These are phyloP conservation scores for Ceryle rudis DNA, from an alignment of 2,797 vertebrate species.

Conservation along the genomic window DNA sequence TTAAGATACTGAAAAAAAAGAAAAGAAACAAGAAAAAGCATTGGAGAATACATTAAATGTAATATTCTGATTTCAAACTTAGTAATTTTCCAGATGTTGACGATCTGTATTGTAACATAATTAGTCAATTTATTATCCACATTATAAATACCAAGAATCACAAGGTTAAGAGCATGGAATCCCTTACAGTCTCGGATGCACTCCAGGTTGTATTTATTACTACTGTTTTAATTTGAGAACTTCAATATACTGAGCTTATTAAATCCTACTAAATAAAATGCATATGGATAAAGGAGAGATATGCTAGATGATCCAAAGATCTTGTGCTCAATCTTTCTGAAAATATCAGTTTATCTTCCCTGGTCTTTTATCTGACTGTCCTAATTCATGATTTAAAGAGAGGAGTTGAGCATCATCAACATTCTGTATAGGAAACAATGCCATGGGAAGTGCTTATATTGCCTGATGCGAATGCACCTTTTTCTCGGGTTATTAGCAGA, in stretches of 20 bases:
- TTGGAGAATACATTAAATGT: neutral
- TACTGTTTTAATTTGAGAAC: neutral
- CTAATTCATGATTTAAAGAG: neutral
- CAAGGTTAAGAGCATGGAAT: neutral
- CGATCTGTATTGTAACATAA: neutral
- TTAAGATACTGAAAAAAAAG: neutral
- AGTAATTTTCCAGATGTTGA: neutral
- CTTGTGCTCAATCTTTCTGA: neutral
- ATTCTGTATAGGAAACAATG: neutral
- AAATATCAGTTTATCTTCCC: neutral
- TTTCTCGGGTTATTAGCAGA: neutral
- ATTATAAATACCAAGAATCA: neutral
- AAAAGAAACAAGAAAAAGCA: neutral
- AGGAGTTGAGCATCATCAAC: neutral
- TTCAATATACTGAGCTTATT: neutral
- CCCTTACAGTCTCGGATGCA: neutral
- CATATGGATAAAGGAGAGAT: neutral
- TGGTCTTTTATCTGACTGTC: neutral
- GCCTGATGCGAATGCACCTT: neutral
- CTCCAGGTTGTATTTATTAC: neutral
- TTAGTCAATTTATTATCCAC: conserved; percentile 3
- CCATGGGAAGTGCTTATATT: neutral
- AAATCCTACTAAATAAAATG: neutral
- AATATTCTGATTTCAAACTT: neutral
- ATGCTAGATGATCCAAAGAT: neutral